A percentile compares a stretch with the other conserved stretches of the same genome.
These are phyloP conservation scores for Syndactyla subalaris DNA, from an alignment of 2,797 vertebrate genomes.

Conservation along the genomic window DNA sequence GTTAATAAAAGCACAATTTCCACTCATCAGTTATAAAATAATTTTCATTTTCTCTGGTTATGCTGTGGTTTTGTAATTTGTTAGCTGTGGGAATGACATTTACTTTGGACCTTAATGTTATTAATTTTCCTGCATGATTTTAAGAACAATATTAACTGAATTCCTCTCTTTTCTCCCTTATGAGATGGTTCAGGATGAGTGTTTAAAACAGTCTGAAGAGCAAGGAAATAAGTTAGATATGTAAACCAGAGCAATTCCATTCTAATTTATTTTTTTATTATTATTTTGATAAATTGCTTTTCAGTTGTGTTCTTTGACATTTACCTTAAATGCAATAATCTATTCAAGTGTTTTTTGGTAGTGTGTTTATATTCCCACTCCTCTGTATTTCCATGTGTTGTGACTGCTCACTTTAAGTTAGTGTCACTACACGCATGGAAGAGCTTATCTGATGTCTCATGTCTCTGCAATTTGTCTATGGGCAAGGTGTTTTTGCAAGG, in stretches of 20 bases:
- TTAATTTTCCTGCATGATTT: not conserved
- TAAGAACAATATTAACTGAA: not conserved
- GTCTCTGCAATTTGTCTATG: accelerated
- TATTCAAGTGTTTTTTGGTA: not conserved
- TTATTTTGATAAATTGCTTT: not conserved
- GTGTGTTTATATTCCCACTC: not conserved
- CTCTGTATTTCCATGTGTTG: not conserved
- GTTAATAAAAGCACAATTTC: not conserved
- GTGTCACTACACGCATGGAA: accelerated
- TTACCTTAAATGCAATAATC: not conserved
- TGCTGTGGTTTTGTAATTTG: not conserved
- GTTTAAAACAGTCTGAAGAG: not conserved
- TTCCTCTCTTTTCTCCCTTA: not conserved
- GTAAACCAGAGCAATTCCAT: not conserved
- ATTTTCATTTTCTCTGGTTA: not conserved
- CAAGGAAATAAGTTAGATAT: not conserved
- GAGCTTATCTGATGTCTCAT: not conserved
- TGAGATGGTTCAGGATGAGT: not conserved
- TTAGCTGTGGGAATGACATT: not conserved
- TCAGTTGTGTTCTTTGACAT: accelerated
- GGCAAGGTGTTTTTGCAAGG: not conserved
- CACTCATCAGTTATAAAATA: not conserved
- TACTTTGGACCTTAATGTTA: not conserved
- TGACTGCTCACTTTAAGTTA: not conserved
- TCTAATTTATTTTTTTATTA: not conserved